Percentiles rank a stretch among this genome's conserved stretches.
Conservation (phyloP, 2,888 invertebrate species). For the Helicoverpa assulta region DNA sequence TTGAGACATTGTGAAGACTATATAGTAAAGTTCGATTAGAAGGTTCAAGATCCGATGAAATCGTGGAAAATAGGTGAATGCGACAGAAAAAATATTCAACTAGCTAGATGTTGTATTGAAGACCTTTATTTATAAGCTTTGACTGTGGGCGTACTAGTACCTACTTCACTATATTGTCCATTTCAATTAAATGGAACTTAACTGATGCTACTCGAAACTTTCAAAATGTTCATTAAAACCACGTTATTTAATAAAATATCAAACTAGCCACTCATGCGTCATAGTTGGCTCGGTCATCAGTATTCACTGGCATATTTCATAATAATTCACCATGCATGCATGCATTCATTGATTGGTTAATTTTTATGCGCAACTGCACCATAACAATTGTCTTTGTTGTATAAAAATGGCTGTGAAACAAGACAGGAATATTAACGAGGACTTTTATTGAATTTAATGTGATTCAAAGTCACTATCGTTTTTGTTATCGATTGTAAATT, state of each 20-base stretch:
- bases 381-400: conserved; percentile 67
- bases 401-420: conserved; percentile 59
- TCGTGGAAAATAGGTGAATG: no score
- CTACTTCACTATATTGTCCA: not conserved
- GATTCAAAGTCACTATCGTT: conserved; percentile 10
- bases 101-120: no score
- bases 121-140: no score
- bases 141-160: no score
- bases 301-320: conserved; percentile 68
- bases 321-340: conserved; percentile 70
- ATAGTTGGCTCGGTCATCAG: conserved; percentile 57
- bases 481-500: conserved; percentile 17
- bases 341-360: conserved; percentile 67
- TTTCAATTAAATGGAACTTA: not conserved
- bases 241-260: conserved; percentile 51
- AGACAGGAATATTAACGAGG: conserved; percentile 52
- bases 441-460: conserved; percentile 44
- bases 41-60: no score
- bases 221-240: conserved; percentile 16
- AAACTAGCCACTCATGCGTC: conserved; percentile 49
- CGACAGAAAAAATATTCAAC: no score
- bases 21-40: no score
- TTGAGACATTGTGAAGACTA: no score
- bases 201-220: not conserved
- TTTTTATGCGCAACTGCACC: conserved; percentile 66